Base-by-base conservation (phyloP, 2,888 invertebrate species). In the Trachelus stipa region DNA sequence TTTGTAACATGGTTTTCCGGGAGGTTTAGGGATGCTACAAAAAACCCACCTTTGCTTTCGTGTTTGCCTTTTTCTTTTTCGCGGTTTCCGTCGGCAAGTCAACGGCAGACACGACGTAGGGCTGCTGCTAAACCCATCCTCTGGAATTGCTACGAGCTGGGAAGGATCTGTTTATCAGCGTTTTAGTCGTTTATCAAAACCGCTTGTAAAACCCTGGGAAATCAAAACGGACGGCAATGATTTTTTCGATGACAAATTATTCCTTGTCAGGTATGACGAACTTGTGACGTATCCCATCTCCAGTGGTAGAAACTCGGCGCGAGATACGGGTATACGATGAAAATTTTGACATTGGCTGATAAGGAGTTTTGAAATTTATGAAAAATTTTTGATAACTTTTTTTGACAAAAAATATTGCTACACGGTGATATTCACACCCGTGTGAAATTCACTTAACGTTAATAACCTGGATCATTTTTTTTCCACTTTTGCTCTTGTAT, bases 1-100 rank as follows among this genome's bases (percentile, higher is more conserved):
- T 86, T 86, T 86, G 85, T 85, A 86, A 85, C 82, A 80, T 78
- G 84, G 82, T 86, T 86, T 86, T 81, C 81, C 82, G 77, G 79
- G 81, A 79, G 81, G 82, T 80, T 71, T 34, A 56, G 56, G 23
- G 56, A 56, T 23, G 2, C 56, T 23, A 3, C 56, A 56, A 56
- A 56, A 71, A 71, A 71, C 1, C 12, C 30, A 12, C 71, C 71
- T 15, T 34, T 71, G 4, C 3, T n/a, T 12, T 56, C 33, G 33
- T 34, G 71, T 31, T 71, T 30, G 69, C 31, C 30, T 30, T 69
- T 71, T 3, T 31, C 33, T 31, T 71, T 34, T 71, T 71, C 71
- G 31, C 71, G 12, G 12, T 33, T 71, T 31, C 12, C 12, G 71
- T 34, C 71, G 71, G 31, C 71, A 71, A 71, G 71, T 71, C 71